phyloP scores from a whole-genome alignment of 2,888 invertebrate species.

The Entomobrya multifasciata region DNA sequence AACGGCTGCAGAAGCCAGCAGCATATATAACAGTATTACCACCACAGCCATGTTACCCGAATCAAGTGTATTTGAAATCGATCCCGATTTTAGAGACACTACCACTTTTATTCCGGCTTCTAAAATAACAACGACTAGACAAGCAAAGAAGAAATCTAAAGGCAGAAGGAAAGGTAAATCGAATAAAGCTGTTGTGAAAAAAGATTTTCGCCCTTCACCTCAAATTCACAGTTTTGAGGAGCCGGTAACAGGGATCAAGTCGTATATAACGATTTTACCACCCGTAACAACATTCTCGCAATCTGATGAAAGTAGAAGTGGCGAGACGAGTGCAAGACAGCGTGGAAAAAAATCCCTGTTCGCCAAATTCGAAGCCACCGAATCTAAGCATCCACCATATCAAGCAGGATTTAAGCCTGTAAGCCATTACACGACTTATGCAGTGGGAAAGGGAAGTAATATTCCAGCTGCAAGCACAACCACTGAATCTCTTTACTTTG shows the following conservation, averaged over 20 bases:
- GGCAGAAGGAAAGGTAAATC: slow-evolving; percentile 50
- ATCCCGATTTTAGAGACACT: slow-evolving; percentile 8
- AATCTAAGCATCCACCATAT: slow-evolving; percentile 74
- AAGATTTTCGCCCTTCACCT: slow-evolving; percentile 77
- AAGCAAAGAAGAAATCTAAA: slow-evolving; percentile 55
- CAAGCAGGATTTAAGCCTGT: slow-evolving; percentile 79
- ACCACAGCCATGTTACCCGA: slow-evolving; percentile 25
- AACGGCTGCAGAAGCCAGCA: slow-evolving; percentile 53
- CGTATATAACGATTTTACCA: slow-evolving; percentile 71
- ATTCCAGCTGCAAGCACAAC: slow-evolving; percentile 62
- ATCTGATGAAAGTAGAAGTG: slow-evolving; percentile 39
- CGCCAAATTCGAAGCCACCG: slow-evolving; percentile 59
- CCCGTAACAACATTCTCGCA: slow-evolving; percentile 30
- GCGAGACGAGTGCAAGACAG: neutral
- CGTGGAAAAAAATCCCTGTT: slow-evolving; percentile 60
- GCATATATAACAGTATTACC: slow-evolving; percentile 33
- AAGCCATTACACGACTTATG: slow-evolving; percentile 30
- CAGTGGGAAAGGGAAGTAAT: slow-evolving; percentile 23
- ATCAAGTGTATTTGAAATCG: neutral
- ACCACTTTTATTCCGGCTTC: slow-evolving; percentile 26
- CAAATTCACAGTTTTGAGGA: slow-evolving; percentile 78
- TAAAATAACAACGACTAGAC: slow-evolving; percentile 11
- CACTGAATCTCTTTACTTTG: slow-evolving; percentile 57
- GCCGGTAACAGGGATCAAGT: slow-evolving; percentile 72
- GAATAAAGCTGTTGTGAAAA: neutral